A percentile compares a stretch with the other conserved stretches of the same genome.
Evolutionary conservation across 2,797 vertebrate genomes (phyloP).

Genomic region (Tapera naevia): DNA sequence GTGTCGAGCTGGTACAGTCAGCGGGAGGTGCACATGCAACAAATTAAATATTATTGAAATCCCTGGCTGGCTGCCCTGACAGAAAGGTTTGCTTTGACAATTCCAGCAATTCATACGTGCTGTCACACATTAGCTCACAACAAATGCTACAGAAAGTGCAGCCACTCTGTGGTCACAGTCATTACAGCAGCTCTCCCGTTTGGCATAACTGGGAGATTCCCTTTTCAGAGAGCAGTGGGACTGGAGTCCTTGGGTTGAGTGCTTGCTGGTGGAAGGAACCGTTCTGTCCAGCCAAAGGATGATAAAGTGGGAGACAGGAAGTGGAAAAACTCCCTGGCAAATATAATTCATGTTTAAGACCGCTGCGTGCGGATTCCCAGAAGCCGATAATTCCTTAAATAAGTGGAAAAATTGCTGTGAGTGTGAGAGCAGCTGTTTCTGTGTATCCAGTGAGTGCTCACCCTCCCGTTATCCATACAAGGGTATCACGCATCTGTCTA

Average conservation of each 20-base stretch:
- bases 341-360: neutral
- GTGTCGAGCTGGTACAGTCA: neutral
- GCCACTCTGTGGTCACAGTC: neutral
- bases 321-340: neutral
- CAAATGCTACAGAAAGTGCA: neutral
- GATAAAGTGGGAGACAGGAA: neutral
- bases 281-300: neutral
- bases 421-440: neutral
- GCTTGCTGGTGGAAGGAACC: neutral
- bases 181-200: neutral
- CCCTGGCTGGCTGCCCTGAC: neutral
- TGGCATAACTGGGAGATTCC: neutral
- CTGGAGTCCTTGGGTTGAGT: neutral
- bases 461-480: neutral
- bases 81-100: neutral
- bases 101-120: neutral
- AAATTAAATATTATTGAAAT: neutral
- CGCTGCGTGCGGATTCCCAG: neutral
- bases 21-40: fast-evolving
- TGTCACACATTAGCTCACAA: neutral
- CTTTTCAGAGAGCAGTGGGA: neutral
- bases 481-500: fast-evolving
- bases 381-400: neutral
- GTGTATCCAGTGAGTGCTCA: neutral
- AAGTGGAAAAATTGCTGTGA: neutral